Conservation (phyloP, 1,140 invertebrate species). For the Vollenhovia emeryi region DNA sequence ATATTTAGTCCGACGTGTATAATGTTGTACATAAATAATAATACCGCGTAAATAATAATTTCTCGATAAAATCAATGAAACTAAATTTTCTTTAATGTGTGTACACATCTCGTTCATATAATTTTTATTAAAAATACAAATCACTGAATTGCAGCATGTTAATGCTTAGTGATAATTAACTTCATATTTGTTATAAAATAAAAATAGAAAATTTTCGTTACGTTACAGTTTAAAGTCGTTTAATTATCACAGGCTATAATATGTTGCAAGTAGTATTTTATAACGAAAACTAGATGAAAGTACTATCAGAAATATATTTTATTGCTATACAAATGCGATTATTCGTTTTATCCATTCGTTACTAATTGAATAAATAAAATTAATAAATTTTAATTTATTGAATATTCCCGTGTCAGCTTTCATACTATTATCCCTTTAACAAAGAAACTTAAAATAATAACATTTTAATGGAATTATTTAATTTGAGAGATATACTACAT, state of each 20-base stretch:
- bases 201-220: not conserved
- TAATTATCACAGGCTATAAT: not conserved
- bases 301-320: not conserved
- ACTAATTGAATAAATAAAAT: slow-evolving; percentile 23
- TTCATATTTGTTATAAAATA: not conserved
- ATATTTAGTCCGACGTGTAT: not conserved
- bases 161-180: not conserved
- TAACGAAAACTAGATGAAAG: not conserved
- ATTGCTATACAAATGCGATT: not conserved
- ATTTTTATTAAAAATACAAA: slow-evolving; percentile 13
- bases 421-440: not conserved
- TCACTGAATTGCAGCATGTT: not conserved
- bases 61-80: not conserved
- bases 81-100: not conserved
- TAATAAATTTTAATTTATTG: not conserved
- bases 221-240: not conserved
- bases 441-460: slow-evolving; percentile 35
- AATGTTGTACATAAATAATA: slow-evolving; percentile 14
- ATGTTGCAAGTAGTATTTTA: not conserved
- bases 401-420: not conserved
- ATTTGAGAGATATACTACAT: not conserved
- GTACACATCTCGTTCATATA: not conserved
- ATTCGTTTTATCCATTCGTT: not conserved
- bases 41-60: slow-evolving; percentile 26
- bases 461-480: no score